These are phyloP conservation scores for Trichonephila clavipes DNA, from an alignment of 1,140 invertebrate genomes.

Conservation along the genomic window DNA sequence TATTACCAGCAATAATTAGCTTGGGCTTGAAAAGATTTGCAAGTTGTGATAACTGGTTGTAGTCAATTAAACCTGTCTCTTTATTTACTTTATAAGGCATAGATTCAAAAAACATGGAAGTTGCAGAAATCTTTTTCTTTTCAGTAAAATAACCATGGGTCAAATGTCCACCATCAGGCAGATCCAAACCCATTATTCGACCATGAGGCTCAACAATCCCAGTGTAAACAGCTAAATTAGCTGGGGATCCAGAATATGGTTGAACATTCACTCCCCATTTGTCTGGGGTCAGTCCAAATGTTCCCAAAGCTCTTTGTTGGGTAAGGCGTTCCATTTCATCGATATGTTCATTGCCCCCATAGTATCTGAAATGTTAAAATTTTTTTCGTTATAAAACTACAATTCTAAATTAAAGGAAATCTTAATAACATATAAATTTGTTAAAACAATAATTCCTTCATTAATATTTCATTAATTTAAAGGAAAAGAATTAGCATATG, in stretches of 20 bases:
- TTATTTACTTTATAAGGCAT: conserved; percentile 97
- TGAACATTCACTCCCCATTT: conserved; percentile 99
- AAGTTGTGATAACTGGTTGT: conserved; percentile 90
- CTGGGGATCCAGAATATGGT: conserved; percentile 97
- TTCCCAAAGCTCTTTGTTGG: conserved; percentile 92
- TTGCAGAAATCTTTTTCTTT: conserved; percentile 96
- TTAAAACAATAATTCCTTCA: too few species aligned
- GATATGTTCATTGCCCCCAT: conserved; percentile 98
- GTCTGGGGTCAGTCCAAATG: conserved; percentile 90
- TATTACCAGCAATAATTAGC: conserved; percentile 92
- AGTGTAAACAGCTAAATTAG: conserved; percentile 98
- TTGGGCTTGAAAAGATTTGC: conserved; percentile 94
- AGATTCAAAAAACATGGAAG: conserved; percentile 98
- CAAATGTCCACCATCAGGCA: conserved; percentile 98
- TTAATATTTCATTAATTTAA: too few species aligned
- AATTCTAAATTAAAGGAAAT: too few species aligned
- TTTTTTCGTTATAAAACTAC: too few species aligned
- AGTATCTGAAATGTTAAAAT: conserved; percentile 85
- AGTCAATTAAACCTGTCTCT: conserved; percentile 94
- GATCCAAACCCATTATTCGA: conserved; percentile 96
- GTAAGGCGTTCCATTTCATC: conserved; percentile 95
- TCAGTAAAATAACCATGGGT: conserved; percentile 96
- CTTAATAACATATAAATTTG: too few species aligned
- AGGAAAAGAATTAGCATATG: too few species aligned
- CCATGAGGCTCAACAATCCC: conserved; percentile 93